A percentile compares a stretch with the other conserved stretches of the same genome.
Conservation (phyloP, 2,113 vertebrate genomes). For the Charina bottae region DNA sequence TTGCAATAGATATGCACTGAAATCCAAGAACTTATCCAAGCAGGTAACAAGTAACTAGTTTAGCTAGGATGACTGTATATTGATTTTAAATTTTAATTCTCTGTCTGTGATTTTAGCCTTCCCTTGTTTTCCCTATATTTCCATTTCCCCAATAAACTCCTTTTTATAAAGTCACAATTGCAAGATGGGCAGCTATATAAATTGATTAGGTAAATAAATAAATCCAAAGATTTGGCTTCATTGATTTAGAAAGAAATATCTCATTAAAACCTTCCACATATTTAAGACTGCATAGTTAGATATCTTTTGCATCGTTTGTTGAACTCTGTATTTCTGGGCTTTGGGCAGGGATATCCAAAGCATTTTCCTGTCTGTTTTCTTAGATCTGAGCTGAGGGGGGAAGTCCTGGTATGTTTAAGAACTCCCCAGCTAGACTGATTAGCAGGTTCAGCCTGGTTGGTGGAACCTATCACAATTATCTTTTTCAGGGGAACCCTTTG, state of each 20-base stretch:
- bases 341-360: background rate
- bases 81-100: background rate
- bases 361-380: background rate
- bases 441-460: background rate
- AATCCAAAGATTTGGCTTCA: background rate
- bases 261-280: background rate
- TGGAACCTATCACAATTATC: background rate
- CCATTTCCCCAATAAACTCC: background rate
- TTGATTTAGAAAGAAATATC: background rate
- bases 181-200: background rate
- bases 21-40: background rate
- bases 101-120: background rate
- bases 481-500: background rate
- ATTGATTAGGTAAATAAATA: background rate
- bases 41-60: background rate
- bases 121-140: background rate
- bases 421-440: background rate
- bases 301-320: background rate
- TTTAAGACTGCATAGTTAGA: too few relatives aligned
- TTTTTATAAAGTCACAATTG: background rate
- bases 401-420: background rate
- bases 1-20: background rate
- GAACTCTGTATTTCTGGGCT: background rate
- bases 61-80: background rate
- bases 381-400: background rate